Evolutionary conservation across 2,797 vertebrate species (phyloP).

Genomic region (Chanos chanos): DNA sequence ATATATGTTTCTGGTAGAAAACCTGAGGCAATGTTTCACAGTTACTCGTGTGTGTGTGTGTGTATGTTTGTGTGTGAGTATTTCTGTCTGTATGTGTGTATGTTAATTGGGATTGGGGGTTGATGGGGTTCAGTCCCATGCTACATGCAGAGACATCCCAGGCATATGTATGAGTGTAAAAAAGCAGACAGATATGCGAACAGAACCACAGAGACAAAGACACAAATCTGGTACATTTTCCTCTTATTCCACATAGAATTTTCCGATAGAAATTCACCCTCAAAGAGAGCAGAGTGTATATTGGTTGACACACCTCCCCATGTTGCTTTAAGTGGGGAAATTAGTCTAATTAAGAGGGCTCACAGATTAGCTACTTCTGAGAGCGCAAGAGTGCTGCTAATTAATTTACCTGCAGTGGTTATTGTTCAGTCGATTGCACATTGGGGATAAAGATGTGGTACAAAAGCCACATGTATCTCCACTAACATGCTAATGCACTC

Average conservation of each 20-base stretch:
- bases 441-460: slow-evolving; percentile 32
- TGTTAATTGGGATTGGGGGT: too few relatives aligned
- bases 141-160: too few relatives aligned
- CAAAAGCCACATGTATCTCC: slow-evolving; percentile 26
- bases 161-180: too few relatives aligned
- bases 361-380: slow-evolving; percentile 43
- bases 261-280: too few relatives aligned
- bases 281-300: slow-evolving; percentile 10
- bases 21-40: slow-evolving; percentile 45
- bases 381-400: slow-evolving; percentile 43
- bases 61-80: too few relatives aligned
- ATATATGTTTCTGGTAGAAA: slow-evolving; percentile 17
- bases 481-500: slow-evolving; percentile 41
- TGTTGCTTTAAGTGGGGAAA: slow-evolving; percentile 44
- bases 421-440: slow-evolving; percentile 41
- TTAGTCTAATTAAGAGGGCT: slow-evolving; percentile 47
- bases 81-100: too few relatives aligned
- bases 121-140: too few relatives aligned
- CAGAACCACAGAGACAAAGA: too few relatives aligned
- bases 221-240: too few relatives aligned
- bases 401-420: slow-evolving; percentile 57
- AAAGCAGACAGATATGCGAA: too few relatives aligned
- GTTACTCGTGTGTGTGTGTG: too few relatives aligned
- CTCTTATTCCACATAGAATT: too few relatives aligned
- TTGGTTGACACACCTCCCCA: slow-evolving; percentile 20